Evolutionary conservation across 2,113 vertebrate species (phyloP).

Genomic region (Isurus oxyrinchus): DNA sequence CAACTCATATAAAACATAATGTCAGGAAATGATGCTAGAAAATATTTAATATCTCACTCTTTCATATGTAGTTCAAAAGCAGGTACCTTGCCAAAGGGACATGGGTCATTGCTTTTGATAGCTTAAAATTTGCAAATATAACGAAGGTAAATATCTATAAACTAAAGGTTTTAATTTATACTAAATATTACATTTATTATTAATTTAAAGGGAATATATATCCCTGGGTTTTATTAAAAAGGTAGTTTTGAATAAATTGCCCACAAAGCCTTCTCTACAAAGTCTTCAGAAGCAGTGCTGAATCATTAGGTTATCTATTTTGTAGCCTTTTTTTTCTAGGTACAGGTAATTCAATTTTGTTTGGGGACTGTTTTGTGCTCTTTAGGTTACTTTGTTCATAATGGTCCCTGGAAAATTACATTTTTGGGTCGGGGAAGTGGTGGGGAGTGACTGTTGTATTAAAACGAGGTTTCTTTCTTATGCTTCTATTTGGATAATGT

Average conservation of each 20-base stretch:
- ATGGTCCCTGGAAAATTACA: background rate
- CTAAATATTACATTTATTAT: background rate
- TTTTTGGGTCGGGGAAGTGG: background rate
- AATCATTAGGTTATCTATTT: background rate
- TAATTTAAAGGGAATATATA: conserved; percentile 3
- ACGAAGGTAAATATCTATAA: background rate
- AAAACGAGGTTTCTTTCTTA: background rate
- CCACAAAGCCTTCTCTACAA: background rate
- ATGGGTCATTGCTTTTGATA: conserved; percentile 1
- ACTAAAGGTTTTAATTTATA: conserved; percentile 12
- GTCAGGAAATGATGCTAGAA: conserved; percentile 12
- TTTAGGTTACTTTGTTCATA: background rate
- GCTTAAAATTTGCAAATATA: conserved; percentile 8
- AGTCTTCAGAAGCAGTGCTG: background rate
- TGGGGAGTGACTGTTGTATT: background rate
- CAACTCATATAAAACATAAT: conserved; percentile 15
- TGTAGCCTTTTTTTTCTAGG: background rate
- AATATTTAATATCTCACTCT: background rate
- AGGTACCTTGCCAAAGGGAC: background rate
- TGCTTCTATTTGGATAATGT: background rate
- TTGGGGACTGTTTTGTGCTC: background rate
- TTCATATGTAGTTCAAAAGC: background rate
- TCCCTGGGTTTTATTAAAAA: background rate
- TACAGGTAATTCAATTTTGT: background rate
- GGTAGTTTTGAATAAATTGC: background rate